Base-by-base conservation (phyloP, 2,888 invertebrate species). In the Polymixis lichenea region DNA sequence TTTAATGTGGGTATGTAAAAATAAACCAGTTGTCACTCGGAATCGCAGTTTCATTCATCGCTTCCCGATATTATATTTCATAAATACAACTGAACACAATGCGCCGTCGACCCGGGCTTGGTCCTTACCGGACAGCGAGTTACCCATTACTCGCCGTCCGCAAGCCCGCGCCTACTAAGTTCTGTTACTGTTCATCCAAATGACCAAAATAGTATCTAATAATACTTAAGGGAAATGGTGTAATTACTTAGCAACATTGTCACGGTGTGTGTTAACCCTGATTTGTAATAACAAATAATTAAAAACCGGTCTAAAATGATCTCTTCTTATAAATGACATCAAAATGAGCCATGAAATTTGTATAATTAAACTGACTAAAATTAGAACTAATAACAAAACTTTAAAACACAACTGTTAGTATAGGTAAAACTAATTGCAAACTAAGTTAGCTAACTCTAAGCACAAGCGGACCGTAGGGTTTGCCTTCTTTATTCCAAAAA, bases 371-470 rank as follows among this genome's bases (percentile, higher is more conserved):
- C 13, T 72, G 69, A 62, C 70, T 58, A n/a, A 15, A 28, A 64
- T 72, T 58, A n/a, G 19, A 28, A 64, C 19, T 43, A 49, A 60
- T 55, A 49, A 25, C 19, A 49, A 72, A 62, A 75, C 11, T 72
- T 72, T 38, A 58, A 13, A 76, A 70, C 53, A 69, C 56, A 64
- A 73, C 75, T 55, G 56, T 69, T 62, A 46, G 28, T 46, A 28
- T 49, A 68, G 46, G 38, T 74, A 60, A 70, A 76, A 83, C 49
- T 76, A 74, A 80, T 78, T 76, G 64, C 64, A 53, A 85, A 77
- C 62, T 65, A n/a, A 76, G 78, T 77, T 72, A 49, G 60, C 53
- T 46, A 67, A 77, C 75, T 77, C 55, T 53, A 65, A 66, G 70
- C 67, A 70, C 64, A 56, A 66, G 76, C 13, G 32, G 11, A 65